phyloP scores from a whole-genome alignment of 2,113 vertebrate species.

The Penelope pileata region DNA sequence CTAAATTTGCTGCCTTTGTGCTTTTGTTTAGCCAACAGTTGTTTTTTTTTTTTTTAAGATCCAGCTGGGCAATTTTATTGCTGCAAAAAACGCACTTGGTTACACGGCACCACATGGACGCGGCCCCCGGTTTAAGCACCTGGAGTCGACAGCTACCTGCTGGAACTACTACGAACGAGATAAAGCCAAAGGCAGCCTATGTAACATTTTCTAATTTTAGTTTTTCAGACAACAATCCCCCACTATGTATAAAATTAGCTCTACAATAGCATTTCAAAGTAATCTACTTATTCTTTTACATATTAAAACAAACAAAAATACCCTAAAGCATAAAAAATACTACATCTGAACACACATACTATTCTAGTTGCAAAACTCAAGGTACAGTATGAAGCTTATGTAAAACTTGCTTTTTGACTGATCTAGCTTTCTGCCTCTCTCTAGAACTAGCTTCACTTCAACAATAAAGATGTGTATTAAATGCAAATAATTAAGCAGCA shows the following conservation, averaged over 20 bases:
- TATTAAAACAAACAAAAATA: constrained; percentile 51
- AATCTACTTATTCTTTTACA: constrained; percentile 52
- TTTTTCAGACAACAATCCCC: constrained; percentile 32
- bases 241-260: constrained; percentile 42
- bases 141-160: neutral
- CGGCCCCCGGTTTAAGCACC: neutral
- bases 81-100: neutral
- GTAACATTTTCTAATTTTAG: constrained; percentile 49
- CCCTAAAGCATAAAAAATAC: constrained; percentile 47
- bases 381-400: constrained; percentile 59
- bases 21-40: neutral
- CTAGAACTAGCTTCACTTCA: constrained; percentile 23
- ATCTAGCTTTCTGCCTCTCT: constrained; percentile 39
- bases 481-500: constrained; percentile 55
- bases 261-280: constrained; percentile 63
- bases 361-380: constrained; percentile 58
- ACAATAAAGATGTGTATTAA: constrained; percentile 38
- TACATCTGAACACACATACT: constrained; percentile 57
- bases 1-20: constrained; percentile 18
- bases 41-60: neutral
- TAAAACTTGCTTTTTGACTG: constrained; percentile 26
- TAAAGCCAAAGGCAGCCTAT: constrained; percentile 45
- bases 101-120: neutral
- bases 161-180: neutral
- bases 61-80: neutral